Conservation (phyloP, 2,113 vertebrate genomes). For the Athene cunicularia region DNA sequence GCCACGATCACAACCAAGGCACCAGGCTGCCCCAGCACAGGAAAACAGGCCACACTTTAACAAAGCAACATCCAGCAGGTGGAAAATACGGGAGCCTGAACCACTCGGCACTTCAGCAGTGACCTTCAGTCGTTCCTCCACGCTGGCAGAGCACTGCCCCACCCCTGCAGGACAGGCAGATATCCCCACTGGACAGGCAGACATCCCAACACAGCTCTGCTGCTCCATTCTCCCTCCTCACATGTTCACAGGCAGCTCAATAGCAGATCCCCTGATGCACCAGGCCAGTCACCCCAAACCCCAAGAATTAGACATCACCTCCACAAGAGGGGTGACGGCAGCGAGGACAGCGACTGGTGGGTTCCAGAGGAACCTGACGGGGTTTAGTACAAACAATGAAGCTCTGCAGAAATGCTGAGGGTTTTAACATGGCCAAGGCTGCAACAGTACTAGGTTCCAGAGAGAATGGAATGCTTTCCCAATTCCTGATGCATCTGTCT, state of each 20-base stretch:
- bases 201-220: not conserved
- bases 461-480: not conserved
- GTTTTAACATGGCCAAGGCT: not conserved
- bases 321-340: not conserved
- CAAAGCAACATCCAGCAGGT: not conserved
- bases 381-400: rapidly evolving
- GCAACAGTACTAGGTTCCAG: not conserved
- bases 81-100: not conserved
- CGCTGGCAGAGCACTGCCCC: not conserved
- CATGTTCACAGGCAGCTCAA: not conserved
- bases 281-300: not conserved
- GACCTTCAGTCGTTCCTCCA: not conserved
- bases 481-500: not conserved
- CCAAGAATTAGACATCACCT: not conserved
- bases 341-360: rapidly evolving
- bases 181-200: not conserved
- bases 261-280: not conserved
- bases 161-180: not conserved
- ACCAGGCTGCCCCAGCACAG: not conserved
- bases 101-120: not conserved
- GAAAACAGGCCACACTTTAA: not conserved
- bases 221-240: not conserved
- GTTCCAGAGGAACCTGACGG: rapidly evolving
- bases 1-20: rapidly evolving
- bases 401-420: not conserved